Evolutionary conservation across 2,113 vertebrate species (phyloP).

Genomic region (Aphyosemion australe): DNA sequence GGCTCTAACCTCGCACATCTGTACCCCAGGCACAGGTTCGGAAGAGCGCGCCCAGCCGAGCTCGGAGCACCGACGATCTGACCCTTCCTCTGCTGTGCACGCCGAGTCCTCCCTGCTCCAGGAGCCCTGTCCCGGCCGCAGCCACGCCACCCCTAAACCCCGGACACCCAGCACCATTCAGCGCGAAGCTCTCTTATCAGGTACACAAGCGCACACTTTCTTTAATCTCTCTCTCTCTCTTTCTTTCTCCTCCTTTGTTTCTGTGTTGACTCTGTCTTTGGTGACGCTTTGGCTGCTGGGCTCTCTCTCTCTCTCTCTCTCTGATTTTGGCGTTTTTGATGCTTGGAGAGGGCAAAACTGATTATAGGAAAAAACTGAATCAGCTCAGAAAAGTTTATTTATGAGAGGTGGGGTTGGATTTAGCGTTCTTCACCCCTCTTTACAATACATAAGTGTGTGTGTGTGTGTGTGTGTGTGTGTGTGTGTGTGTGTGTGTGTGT

Average conservation of each 20-base stretch:
- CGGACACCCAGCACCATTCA: constrained; percentile 94
- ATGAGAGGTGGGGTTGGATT: not conserved
- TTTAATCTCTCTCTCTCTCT: constrained; percentile 8
- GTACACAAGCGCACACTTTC: constrained; percentile 64
- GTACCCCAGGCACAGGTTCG: constrained; percentile 84
- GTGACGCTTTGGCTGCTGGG: constrained; percentile 21
- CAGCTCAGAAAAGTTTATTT: not conserved
- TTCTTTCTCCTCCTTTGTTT: constrained; percentile 5
- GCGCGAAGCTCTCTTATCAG: constrained; percentile 92
- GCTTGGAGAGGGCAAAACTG: not conserved
- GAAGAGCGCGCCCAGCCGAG: constrained; percentile 88
- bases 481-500: no score
- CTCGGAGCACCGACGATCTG: constrained; percentile 79
- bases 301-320: no score
- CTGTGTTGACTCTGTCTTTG: no score
- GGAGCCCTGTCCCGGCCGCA: constrained; percentile 62
- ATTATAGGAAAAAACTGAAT: not conserved
- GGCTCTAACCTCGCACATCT: not conserved
- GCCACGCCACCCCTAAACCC: constrained; percentile 73
- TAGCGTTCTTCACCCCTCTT: no score
- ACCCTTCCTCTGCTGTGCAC: constrained; percentile 68
- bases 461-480: not conserved
- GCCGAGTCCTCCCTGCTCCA: constrained; percentile 73
- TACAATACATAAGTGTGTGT: constrained; percentile 1
- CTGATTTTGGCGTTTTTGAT: constrained; percentile 14